Evolutionary conservation across 2,113 vertebrate species (phyloP).

Genomic region (Lampris incognitus): DNA sequence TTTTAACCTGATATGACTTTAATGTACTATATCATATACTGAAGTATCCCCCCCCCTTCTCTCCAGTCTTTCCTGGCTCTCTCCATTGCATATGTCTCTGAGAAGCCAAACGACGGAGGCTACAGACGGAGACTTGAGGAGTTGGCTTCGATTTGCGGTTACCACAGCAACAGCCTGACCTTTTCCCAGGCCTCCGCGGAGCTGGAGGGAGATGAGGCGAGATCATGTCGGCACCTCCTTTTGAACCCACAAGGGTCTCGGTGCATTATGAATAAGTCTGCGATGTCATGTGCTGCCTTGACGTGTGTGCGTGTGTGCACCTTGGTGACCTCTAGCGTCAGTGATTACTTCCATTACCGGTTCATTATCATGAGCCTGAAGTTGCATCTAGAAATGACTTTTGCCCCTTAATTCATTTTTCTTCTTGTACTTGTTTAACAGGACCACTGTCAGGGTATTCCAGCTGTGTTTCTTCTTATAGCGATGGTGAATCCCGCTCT

Average conservation of each 20-base stretch:
- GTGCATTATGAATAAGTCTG: not conserved
- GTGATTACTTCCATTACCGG: no score
- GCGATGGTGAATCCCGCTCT: no score
- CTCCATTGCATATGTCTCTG: not conserved
- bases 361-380: no score
- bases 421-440: no score
- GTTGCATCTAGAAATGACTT: no score
- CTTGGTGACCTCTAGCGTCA: not conserved
- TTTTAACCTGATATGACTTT: not conserved
- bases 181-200: conserved; percentile 39
- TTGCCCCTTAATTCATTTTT: no score
- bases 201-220: conserved; percentile 41
- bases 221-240: conserved; percentile 28
- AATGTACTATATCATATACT: not conserved
- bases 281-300: not conserved
- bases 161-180: conserved; percentile 58
- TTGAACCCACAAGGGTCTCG: not conserved
- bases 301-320: not conserved
- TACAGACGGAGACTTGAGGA: not conserved
- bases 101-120: no score
- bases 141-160: conserved; percentile 44
- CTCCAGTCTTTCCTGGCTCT: not conserved
- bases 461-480: no score
- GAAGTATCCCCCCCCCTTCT: no score
- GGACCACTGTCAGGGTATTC: no score